phyloP scores from a whole-genome alignment of 2,113 vertebrate species.

The Candoia aspera region DNA sequence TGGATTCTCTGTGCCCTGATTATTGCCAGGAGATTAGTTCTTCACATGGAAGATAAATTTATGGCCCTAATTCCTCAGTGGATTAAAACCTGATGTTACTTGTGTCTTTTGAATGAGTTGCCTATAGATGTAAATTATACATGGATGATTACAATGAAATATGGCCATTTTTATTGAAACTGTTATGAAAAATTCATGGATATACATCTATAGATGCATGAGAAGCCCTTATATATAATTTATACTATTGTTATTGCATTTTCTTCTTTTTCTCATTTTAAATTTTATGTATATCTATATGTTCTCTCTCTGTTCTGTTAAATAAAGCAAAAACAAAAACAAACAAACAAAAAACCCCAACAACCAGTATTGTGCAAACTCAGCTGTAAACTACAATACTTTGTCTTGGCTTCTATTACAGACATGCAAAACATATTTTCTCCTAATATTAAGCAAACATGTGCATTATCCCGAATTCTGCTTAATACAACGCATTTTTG shows the following conservation, averaged over 20 bases:
- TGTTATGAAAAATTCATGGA: neutral
- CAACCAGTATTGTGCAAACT: neutral
- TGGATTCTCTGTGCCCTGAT: neutral
- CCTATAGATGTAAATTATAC: neutral
- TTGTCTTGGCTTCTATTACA: neutral
- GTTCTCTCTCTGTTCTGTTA: neutral
- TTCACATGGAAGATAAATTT: neutral
- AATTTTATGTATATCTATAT: neutral
- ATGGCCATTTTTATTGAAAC: neutral
- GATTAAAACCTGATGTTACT: neutral
- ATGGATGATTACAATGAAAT: neutral
- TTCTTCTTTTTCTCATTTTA: neutral
- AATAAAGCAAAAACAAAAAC: neutral
- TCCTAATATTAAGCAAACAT: neutral
- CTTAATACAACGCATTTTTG: neutral
- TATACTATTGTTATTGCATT: neutral
- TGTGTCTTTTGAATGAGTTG: neutral
- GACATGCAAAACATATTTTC: neutral
- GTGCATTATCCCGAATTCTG: neutral
- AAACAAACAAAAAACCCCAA: neutral
- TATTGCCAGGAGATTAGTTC: neutral
- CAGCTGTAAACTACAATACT: neutral
- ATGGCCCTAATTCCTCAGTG: neutral
- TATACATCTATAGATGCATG: neutral
- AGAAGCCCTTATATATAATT: neutral